phyloP scores from a whole-genome alignment of 2,113 vertebrate species.

The Chrysochloris asiatica region DNA sequence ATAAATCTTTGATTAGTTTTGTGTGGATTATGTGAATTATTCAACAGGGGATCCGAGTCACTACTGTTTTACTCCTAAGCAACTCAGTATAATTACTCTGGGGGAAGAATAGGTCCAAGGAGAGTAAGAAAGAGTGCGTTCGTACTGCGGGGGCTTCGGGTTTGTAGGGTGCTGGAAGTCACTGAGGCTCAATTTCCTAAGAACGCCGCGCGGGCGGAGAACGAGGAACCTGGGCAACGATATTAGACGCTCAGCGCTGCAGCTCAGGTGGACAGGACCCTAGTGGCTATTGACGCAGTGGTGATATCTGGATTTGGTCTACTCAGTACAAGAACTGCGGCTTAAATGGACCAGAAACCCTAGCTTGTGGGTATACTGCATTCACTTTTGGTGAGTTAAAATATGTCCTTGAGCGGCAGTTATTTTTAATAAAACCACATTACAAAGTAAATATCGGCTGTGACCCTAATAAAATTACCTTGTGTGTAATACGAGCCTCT shows the following conservation, averaged over 20 bases:
- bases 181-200: background rate
- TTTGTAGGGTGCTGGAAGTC: conserved; percentile 20
- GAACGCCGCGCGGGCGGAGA: rapidly evolving
- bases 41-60: background rate
- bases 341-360: background rate
- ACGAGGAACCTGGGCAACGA: too few relatives aligned
- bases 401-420: background rate
- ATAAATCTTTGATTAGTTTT: background rate
- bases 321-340: background rate
- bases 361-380: background rate
- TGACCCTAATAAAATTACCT: background rate
- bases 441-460: background rate
- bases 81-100: background rate
- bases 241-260: too few relatives aligned
- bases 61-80: background rate
- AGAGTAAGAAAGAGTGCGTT: too few relatives aligned
- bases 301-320: background rate
- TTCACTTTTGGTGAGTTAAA: too few relatives aligned
- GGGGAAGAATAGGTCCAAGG: too few relatives aligned
- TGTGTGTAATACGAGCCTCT: background rate
- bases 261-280: background rate
- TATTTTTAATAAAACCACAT: background rate
- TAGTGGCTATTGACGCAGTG: background rate
- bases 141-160: too few relatives aligned
- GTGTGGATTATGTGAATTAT: background rate